phyloP scores from a whole-genome alignment of 2,888 invertebrate genomes.

The Campoplex capitator region DNA sequence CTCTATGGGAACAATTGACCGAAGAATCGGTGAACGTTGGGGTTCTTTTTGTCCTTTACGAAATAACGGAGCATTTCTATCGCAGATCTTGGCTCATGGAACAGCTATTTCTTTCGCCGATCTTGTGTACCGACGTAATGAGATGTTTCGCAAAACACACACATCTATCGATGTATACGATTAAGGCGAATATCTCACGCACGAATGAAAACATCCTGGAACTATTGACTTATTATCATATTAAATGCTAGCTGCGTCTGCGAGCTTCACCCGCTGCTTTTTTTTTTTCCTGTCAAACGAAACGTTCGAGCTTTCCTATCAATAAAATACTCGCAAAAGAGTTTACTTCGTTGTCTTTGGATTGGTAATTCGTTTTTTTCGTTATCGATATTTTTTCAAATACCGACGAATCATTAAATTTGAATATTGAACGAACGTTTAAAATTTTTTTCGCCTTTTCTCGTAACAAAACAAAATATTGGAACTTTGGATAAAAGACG shows the following conservation, averaged over 20 bases:
- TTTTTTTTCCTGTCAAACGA: no score
- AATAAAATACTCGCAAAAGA: no score
- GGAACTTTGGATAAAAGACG: no score
- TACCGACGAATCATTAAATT: no score
- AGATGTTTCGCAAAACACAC: slow-evolving; percentile 52
- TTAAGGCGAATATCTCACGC: slow-evolving; percentile 21
- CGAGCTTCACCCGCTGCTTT: no score
- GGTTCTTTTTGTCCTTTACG: slow-evolving; percentile 75
- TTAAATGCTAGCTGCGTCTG: background rate
- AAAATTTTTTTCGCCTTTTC: no score
- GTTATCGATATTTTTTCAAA: no score
- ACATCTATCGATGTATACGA: slow-evolving; percentile 26
- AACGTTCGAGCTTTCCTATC: no score
- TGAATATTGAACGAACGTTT: no score
- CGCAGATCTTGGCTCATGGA: slow-evolving; percentile 60
- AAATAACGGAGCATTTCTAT: slow-evolving; percentile 75
- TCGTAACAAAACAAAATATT: no score
- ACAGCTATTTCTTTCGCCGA: slow-evolving; percentile 22
- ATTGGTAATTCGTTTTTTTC: no score
- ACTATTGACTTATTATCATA: background rate
- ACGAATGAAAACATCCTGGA: background rate
- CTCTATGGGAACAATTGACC: slow-evolving; percentile 80
- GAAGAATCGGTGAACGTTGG: slow-evolving; percentile 79
- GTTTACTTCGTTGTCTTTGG: no score
- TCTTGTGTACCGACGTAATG: slow-evolving; percentile 31